Evolutionary conservation across 2,113 vertebrate species (phyloP), one percentile per base, ranked within the genome.

Genomic region (Paramisgurnus dabryanus): DNA sequence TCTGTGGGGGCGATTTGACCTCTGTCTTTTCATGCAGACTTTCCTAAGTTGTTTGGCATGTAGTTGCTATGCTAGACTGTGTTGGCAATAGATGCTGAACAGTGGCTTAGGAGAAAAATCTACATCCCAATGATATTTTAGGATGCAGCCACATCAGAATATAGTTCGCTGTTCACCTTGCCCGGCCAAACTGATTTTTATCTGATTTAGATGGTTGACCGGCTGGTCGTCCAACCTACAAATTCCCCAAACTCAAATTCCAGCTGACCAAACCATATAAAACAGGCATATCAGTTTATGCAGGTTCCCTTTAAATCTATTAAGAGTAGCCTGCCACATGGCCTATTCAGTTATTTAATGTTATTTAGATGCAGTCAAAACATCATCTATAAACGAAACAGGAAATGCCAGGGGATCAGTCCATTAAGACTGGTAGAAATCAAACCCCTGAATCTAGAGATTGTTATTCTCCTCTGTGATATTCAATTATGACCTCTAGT

Each of bases 31-130:
- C 80, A 88, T 34, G 72, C 43, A 71, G 74, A 80, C 78, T 78
- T 85, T 73, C 64, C 84, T 91, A 87, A 89, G 83, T 73, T 57
- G 79, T 84, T 85, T 85, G 90, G 88, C 85, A 90, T 91, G 86
- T 60, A 27, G 75, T 82, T 85, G 81, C 67, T 66, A 61, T 84
- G 80, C 64, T 67, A 61, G 77, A 58, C 55, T 81, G 71, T 22
- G 45, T 80, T 75, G 77, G 71, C 64, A 71, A 63, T 71, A 63
- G 61, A 60, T 63, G 18, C 40, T 12, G 13, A 74, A 82, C 40
- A 40, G 45, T 34, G 43, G 22, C 55, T 83, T 73, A 67, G 63
- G 65, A 22, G 18, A 45, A 53, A 27, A 70, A 69, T 75, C 58
- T 67, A 67, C 82, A 57, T 70, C 65, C 83, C 40, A 78, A 61